These are phyloP conservation scores for Coleophora flavipennella DNA, from an alignment of 2,888 invertebrate species.

Conservation along the genomic window DNA sequence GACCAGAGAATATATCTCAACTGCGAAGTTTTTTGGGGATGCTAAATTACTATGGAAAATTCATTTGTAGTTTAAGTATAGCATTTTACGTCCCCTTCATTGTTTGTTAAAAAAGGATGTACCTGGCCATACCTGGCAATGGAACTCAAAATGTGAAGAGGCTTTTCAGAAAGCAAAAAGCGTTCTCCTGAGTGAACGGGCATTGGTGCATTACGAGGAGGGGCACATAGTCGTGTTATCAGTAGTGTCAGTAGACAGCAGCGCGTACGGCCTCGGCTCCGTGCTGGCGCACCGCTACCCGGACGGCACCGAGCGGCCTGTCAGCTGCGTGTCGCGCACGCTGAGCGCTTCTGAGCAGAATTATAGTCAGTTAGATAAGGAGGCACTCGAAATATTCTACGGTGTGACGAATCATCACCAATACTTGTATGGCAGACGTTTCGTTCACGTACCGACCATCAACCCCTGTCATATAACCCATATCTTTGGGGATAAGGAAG, in stretches of 20 bases:
- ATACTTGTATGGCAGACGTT: slow-evolving; percentile 19
- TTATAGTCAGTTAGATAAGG: slow-evolving; percentile 10
- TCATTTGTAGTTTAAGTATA: slow-evolving; percentile 12
- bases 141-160: background rate
- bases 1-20: slow-evolving; percentile 11
- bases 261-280: slow-evolving; percentile 14
- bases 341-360: background rate
- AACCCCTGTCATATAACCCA: too few relatives aligned
- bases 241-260: slow-evolving; percentile 13
- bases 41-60: slow-evolving; percentile 17
- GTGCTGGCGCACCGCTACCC: slow-evolving; percentile 12
- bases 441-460: slow-evolving; percentile 37
- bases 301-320: slow-evolving; percentile 17
- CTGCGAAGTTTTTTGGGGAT: slow-evolving; percentile 14
- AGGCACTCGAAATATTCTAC: slow-evolving; percentile 20
- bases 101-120: slow-evolving; percentile 9
- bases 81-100: slow-evolving; percentile 12
- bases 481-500: slow-evolving; percentile 27
- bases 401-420: slow-evolving; percentile 18
- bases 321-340: slow-evolving; percentile 16
- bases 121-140: background rate
- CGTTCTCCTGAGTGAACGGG: slow-evolving; percentile 2
- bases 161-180: slow-evolving; percentile 7
- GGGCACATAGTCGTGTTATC: slow-evolving; percentile 8
- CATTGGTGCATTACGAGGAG: slow-evolving; percentile 11